A percentile compares a stretch with the other conserved stretches of the same genome.
Conservation (phyloP, 2,113 vertebrate genomes). For the Gavia stellata region DNA sequence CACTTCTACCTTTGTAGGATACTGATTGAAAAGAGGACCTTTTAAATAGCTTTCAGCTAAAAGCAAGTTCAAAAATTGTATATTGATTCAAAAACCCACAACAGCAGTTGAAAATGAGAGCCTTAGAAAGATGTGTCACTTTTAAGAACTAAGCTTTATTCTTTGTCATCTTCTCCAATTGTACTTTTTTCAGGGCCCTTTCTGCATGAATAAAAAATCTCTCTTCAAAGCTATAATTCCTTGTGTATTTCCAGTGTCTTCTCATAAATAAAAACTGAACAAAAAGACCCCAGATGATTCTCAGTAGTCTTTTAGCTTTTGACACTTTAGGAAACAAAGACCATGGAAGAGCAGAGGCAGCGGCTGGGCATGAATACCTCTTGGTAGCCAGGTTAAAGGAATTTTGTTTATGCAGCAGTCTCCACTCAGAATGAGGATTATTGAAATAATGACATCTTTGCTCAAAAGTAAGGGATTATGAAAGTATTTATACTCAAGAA, state of each 20-base stretch:
- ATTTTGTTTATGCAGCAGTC: not conserved
- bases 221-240: constrained; percentile 44
- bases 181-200: not conserved
- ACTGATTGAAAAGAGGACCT: not conserved
- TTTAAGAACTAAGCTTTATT: constrained; percentile 46
- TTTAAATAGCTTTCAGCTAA: constrained; percentile 30
- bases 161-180: constrained; percentile 36
- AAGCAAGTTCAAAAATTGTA: constrained; percentile 18
- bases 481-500: not conserved
- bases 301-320: not conserved
- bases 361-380: not conserved
- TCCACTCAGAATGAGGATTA: not conserved
- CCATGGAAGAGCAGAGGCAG: not conserved
- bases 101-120: not conserved
- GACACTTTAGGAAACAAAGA: not conserved
- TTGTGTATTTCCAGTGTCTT: not conserved
- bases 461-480: not conserved
- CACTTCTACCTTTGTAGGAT: not conserved
- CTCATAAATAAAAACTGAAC: not conserved
- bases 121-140: not conserved
- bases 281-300: not conserved
- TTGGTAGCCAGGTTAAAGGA: not conserved
- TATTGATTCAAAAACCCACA: constrained; percentile 36
- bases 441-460: not conserved
- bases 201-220: constrained; percentile 51